phyloP scores from a whole-genome alignment of 2,113 vertebrate species.

The Tichodroma muraria region DNA sequence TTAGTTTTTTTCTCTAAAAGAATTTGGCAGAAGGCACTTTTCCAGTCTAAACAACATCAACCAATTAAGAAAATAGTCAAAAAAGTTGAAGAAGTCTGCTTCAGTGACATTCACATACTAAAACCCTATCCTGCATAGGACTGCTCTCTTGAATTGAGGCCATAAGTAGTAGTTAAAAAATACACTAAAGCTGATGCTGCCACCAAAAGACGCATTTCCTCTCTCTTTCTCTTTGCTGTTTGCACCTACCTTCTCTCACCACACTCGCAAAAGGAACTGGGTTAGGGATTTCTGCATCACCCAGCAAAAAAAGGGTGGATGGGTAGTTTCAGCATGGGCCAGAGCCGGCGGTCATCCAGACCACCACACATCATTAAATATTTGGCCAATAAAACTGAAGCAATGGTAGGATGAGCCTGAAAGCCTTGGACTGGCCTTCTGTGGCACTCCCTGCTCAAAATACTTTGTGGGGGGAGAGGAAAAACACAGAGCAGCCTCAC shows the following conservation, averaged over 20 bases:
- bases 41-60: not conserved
- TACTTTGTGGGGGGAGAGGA: not conserved
- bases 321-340: not conserved
- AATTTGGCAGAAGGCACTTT: not conserved
- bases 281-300: not conserved
- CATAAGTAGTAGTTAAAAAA: not conserved
- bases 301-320: not conserved
- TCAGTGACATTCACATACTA: not conserved
- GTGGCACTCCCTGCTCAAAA: not conserved
- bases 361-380: not conserved
- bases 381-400: not conserved
- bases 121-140: not conserved
- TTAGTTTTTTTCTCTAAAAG: not conserved
- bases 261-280: not conserved
- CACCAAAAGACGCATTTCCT: not conserved
- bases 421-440: not conserved
- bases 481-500: not conserved
- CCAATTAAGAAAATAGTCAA: not conserved
- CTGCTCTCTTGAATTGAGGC: not conserved
- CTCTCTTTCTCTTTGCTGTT: not conserved
- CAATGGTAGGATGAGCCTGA: not conserved
- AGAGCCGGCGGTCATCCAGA: fast-evolving
- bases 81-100: not conserved
- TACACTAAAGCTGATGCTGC: not conserved
- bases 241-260: not conserved